Conservation (phyloP, 2,113 vertebrate species). For the Hirundichthys speculiger region DNA sequence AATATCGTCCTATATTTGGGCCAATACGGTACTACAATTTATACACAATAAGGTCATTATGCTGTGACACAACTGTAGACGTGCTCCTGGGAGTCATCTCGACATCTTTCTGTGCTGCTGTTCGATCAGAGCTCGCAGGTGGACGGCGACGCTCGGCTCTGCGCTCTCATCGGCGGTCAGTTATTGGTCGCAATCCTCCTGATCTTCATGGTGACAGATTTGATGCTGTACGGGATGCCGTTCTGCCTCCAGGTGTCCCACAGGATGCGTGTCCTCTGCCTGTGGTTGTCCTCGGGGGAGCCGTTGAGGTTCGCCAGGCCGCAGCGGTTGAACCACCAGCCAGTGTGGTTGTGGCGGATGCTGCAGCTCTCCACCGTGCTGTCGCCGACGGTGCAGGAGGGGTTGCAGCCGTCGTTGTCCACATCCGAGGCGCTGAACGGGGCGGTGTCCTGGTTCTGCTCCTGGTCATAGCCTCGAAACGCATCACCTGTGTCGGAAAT, state of each 20-base stretch:
- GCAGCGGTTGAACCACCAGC: slow-evolving; percentile 93
- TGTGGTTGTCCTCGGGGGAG: slow-evolving; percentile 70
- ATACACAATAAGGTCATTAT: no score
- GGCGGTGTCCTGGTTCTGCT: slow-evolving; percentile 89
- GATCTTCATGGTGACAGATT: slow-evolving; percentile 92
- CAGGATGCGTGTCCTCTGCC: slow-evolving; percentile 76
- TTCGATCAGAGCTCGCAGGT: neutral
- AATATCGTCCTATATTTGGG: no score
- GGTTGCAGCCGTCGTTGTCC: slow-evolving; percentile 90
- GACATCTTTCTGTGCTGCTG: no score
- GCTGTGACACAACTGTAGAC: no score
- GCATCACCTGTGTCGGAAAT: slow-evolving; percentile 84
- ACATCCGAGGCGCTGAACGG: slow-evolving; percentile 90
- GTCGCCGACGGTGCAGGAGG: slow-evolving; percentile 79
- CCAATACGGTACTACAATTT: no score
- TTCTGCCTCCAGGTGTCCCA: slow-evolving; percentile 90
- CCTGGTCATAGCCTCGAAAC: slow-evolving; percentile 86
- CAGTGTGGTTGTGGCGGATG: slow-evolving; percentile 81
- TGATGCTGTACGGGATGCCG: slow-evolving; percentile 83
- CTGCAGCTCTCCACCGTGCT: slow-evolving; percentile 88
- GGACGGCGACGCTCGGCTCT: slow-evolving; percentile 7
- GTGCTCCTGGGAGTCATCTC: no score
- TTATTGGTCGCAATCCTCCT: slow-evolving; percentile 81
- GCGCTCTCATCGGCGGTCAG: slow-evolving; percentile 16
- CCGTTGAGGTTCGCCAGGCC: slow-evolving; percentile 91